Percentiles rank a stretch among this genome's conserved stretches.
phyloP scores from a whole-genome alignment of 2,113 vertebrate species.

The Eptesicus fuscus region DNA sequence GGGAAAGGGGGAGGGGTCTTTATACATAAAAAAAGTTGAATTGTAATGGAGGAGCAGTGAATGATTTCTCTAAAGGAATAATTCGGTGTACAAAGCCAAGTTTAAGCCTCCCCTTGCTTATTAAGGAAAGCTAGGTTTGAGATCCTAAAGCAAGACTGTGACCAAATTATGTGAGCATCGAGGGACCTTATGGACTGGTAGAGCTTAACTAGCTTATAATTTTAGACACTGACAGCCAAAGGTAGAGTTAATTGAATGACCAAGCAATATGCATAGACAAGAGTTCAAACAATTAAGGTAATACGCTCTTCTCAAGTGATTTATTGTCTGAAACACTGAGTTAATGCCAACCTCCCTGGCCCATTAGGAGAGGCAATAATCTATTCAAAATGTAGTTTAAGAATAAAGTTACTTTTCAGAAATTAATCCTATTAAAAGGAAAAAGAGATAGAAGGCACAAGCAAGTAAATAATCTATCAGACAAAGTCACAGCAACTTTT shows the following conservation, averaged over 20 bases:
- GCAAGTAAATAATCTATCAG: not conserved
- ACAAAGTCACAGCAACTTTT: not conserved
- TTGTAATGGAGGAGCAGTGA: not conserved
- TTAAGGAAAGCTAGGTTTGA: not conserved
- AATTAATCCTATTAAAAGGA: not conserved
- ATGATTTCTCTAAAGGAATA: constrained; percentile 9
- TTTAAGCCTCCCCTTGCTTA: not conserved
- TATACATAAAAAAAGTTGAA: constrained; percentile 18
- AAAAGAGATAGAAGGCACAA: not conserved
- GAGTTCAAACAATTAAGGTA: not conserved
- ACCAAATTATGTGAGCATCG: not conserved
- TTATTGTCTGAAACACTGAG: not conserved
- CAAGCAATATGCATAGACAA: not conserved
- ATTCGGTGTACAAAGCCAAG: not conserved
- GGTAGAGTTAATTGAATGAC: not conserved
- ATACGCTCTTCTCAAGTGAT: not conserved
- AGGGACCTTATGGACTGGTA: not conserved
- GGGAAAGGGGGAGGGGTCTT: not conserved
- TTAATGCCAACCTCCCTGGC: not conserved
- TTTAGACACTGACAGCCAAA: not conserved
- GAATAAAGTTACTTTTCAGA: constrained; percentile 22
- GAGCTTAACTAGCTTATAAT: not conserved
- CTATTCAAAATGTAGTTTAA: constrained; percentile 23
- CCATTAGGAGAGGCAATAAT: not conserved
- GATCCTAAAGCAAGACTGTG: not conserved